phyloP scores from a whole-genome alignment of 2,113 vertebrate species.

The Chaetops frenatus region DNA sequence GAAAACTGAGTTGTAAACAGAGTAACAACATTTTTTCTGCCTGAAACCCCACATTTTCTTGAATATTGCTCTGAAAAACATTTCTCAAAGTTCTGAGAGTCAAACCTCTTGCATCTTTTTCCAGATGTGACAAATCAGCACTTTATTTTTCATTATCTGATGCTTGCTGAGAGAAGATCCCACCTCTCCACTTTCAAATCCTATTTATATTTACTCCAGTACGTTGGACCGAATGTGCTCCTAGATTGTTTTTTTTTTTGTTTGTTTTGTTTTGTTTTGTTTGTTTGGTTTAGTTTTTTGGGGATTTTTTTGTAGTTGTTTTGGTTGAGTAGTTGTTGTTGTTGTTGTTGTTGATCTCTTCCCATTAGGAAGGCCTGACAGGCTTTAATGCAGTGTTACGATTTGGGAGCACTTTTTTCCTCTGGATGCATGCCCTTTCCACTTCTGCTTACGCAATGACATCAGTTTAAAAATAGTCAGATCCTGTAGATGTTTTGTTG shows the following conservation, averaged over 20 bases:
- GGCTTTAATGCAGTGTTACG: not conserved
- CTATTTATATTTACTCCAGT: not conserved
- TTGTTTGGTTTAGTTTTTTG: not conserved
- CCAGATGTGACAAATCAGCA: not conserved
- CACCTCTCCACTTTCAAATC: not conserved
- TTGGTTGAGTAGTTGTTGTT: not conserved
- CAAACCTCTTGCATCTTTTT: not conserved
- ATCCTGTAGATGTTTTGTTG: not conserved
- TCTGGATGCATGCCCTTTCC: not conserved
- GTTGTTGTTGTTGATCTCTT: not conserved
- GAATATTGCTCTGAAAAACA: not conserved
- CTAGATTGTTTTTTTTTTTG: not conserved
- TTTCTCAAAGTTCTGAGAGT: not conserved
- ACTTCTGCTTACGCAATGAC: not conserved
- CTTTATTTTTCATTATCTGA: not conserved
- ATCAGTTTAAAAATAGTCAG: not conserved
- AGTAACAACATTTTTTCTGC: not conserved
- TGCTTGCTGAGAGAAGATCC: not conserved
- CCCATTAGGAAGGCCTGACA: not conserved
- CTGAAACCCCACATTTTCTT: not conserved
- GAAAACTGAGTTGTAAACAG: not conserved
- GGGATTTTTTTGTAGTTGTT: not conserved
- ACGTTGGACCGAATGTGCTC: not conserved
- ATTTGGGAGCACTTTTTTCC: not conserved
- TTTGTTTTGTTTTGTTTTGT: not conserved